Evolutionary conservation across 2,797 vertebrate genomes (phyloP), one percentile per base, ranked within the genome.

Genomic region (Catamblyrhynchus diadema): DNA sequence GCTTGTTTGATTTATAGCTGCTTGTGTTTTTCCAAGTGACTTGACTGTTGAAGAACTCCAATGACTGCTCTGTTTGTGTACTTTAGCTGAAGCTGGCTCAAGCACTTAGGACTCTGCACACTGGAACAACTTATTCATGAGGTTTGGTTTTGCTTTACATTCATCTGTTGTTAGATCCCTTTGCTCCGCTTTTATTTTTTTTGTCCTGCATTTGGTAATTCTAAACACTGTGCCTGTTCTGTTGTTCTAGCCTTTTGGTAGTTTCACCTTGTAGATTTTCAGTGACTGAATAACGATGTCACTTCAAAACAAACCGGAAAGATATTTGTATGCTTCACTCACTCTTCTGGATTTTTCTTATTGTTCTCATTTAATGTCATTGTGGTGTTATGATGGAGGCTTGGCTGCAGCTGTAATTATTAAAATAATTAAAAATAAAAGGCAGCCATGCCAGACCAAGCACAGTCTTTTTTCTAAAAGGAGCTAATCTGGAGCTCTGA

Each of bases 21-120:
- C 64, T 69, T 93, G 78, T 94, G 67, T 94, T 97, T 95, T 95
- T 94, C 92, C 93, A 90, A 93, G 74, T 93, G 88, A 94, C 93
- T 92, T 86, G 93, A 92, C 88, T 92, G 78, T 84, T 93, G 86
- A 95, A 94, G 86, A 94, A 93, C 88, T 94, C 83, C 67, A 88
- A 77, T 93, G 90, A 88, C 83, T 88, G 48, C 64, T 92, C 56
- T 95, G 48, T 96, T 90, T 95, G 80, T 91, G 66, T 92, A 59
- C 59, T 95, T 92, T 93, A 97, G 75, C 72, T 39, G 41, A 87
- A 69, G 45, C 77, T 95, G 70, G 88, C 88, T 86, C 74, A 92
- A 94, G 53, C 57, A 64, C 81, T 92, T 88, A 77, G 57, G 53
- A 67, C 45, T 91, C 33, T 90, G 51, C 28, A 71, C 35, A 62